phyloP scores from a whole-genome alignment of 2,888 invertebrate genomes.

The Apamea sordens region DNA sequence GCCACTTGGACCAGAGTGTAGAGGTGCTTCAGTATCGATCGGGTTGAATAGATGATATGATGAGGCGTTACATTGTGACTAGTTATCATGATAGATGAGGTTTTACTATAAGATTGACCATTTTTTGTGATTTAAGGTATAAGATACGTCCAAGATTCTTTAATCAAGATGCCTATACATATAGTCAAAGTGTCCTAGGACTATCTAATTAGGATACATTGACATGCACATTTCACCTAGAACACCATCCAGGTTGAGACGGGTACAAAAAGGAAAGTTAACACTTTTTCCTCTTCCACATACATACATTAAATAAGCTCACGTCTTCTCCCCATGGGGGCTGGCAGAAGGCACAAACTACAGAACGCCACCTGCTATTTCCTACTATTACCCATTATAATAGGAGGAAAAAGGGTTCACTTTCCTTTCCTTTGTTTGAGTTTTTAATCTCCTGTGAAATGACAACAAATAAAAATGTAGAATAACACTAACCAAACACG shows the following conservation, averaged over 20 bases:
- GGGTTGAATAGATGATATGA: background rate
- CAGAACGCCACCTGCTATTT: background rate
- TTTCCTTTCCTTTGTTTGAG: background rate
- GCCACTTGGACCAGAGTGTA: conserved; percentile 22
- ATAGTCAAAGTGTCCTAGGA: background rate
- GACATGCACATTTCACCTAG: background rate
- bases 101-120: background rate
- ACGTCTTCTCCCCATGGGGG: background rate
- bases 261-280: background rate
- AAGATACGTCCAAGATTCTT: background rate
- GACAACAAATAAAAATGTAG: background rate
- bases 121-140: background rate
- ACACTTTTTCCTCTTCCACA: background rate
- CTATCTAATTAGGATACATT: background rate
- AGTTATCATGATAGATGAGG: background rate
- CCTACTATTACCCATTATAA: background rate
- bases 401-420: background rate
- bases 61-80: background rate
- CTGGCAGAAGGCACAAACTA: background rate
- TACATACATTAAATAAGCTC: no score
- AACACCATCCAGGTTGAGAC: background rate
- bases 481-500: background rate
- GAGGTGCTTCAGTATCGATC: conserved; percentile 30
- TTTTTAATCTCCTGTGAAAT: background rate
- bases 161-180: background rate